These are phyloP conservation scores for Mylabris phalerata DNA, from an alignment of 1,140 invertebrate genomes.

Conservation along the genomic window DNA sequence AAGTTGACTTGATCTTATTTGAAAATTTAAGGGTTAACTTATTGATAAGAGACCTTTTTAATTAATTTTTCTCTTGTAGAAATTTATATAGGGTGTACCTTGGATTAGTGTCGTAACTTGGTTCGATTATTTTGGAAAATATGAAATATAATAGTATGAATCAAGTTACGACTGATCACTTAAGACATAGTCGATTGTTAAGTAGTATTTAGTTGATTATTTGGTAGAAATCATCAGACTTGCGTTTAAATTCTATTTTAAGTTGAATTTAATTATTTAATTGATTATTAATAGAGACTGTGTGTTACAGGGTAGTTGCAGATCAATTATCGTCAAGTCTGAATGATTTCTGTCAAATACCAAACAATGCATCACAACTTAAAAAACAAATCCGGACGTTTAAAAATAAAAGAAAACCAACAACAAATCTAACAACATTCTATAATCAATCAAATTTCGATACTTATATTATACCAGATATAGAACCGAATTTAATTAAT, in stretches of 20 bases:
- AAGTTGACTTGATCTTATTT: too few species aligned
- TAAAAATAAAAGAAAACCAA: constrained; percentile 7
- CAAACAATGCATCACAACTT: neutral
- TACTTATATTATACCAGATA: constrained; percentile 1
- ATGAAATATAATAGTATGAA: too few species aligned
- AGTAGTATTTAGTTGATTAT: neutral
- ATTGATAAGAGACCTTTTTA: too few species aligned
- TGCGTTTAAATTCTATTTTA: neutral
- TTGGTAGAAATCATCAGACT: constrained; percentile 9
- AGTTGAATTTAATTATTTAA: too few species aligned
- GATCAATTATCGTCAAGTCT: constrained; percentile 20
- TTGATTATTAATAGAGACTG: neutral
- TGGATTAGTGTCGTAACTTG: too few species aligned
- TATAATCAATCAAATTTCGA: neutral
- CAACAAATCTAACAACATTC: neutral
- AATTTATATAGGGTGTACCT: too few species aligned
- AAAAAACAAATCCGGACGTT: neutral
- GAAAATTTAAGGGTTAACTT: too few species aligned
- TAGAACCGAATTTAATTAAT: neutral
- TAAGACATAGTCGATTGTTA: neutral
- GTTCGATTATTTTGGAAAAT: too few species aligned
- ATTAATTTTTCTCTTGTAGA: too few species aligned
- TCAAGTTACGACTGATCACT: neutral
- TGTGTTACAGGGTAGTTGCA: constrained; percentile 5
- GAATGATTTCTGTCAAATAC: constrained; percentile 19